Evolutionary conservation across 2,888 invertebrate species (phyloP), one percentile per base, ranked within the genome.

Genomic region (Cerceris ruficornis): DNA sequence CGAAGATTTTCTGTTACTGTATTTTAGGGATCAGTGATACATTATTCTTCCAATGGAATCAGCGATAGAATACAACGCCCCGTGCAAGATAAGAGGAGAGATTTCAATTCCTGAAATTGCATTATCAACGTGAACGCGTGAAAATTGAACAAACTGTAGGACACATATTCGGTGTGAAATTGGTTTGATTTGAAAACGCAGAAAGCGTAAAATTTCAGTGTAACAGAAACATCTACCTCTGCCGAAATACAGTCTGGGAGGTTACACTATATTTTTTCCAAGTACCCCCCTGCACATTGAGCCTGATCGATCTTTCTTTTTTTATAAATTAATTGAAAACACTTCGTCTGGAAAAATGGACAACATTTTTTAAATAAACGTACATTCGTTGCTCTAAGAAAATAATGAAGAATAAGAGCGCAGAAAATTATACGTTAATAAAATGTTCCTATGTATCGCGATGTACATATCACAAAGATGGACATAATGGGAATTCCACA

Each of bases 21-120:
- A 80, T 85, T 86, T 77, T 85, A 81, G 81, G 74, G 79, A 42
- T 80, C 78, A 76, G 73, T 81, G 73, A 75, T 81, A 67, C 77
- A 73, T 79, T 83, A 69, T 74, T 73, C 74, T 43, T 60, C 77
- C 61, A 73, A 78, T 59, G 80, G 64, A 60, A 75, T 71, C 69
- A 69, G 14, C 69, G 75, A 79, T 75, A 81, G 50, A 75, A 54
- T 49, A 9, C 70, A 62, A 66, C 68, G 64, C 42, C 60, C 65
- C 60, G 69, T 61, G 72, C 77, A 70, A 52, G 41, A 58, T 69
- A 50, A 75, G 75, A 75, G 68, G 71, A 78, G 70, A 69, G 68
- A 71, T 64, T 69, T 66, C 69, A 68, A 62, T 74, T 69, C 74
- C 60, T 67, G 67, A 54, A 42, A 59, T 42, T 55, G 14, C 28